These are phyloP conservation scores for Drosophila dives DNA, from an alignment of 2,888 invertebrate genomes.

Conservation along the genomic window DNA sequence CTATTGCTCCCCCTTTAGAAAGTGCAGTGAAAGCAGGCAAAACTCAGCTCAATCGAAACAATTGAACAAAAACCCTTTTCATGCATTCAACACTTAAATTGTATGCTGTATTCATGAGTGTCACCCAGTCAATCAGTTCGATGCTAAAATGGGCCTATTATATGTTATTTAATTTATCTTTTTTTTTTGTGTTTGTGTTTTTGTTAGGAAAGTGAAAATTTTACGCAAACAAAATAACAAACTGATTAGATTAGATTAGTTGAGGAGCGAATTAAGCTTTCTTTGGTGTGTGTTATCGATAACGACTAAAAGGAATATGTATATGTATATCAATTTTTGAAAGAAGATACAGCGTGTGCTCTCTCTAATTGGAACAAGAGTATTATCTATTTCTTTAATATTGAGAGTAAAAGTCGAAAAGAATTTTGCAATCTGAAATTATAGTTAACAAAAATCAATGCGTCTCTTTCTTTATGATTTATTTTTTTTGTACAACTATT, in stretches of 20 bases:
- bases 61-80: constrained; percentile 66
- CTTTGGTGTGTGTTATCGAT: constrained; percentile 24
- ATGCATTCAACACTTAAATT: constrained; percentile 15
- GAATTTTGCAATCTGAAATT: neutral
- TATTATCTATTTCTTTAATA: neutral
- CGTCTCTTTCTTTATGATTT: neutral
- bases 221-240: constrained; percentile 1
- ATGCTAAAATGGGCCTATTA: constrained; percentile 6
- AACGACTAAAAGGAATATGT: neutral
- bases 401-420: neutral
- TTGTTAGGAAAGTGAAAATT: constrained; percentile 5
- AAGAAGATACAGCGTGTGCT: neutral
- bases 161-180: neutral
- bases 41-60: constrained; percentile 57
- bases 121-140: neutral
- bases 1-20: neutral
- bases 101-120: constrained; percentile 11
- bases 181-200: neutral
- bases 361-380: neutral
- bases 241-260: constrained; percentile 34
- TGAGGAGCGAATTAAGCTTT: constrained; percentile 19
- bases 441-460: neutral
- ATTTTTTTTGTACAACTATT: neutral
- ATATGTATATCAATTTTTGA: neutral
- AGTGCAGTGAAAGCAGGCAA: constrained; percentile 19